Conservation (phyloP, 2,113 vertebrate genomes). For the Catharus minimus region DNA sequence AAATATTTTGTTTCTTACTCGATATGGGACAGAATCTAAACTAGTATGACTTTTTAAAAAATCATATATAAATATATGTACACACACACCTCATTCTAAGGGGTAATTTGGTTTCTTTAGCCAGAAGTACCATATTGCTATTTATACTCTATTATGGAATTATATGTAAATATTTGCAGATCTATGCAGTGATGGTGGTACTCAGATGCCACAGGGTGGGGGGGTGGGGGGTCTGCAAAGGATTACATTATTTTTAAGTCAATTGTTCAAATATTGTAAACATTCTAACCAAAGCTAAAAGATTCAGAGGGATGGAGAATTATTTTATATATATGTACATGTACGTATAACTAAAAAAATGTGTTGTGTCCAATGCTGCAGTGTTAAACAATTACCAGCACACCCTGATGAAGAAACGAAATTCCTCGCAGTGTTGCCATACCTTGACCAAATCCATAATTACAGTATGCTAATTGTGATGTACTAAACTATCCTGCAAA, state of each 20-base stretch:
- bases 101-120: constrained; percentile 18
- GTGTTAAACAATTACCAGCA: constrained; percentile 49
- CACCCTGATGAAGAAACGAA: not conserved
- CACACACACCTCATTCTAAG: not conserved
- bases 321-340: constrained; percentile 30
- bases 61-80: not conserved
- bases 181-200: constrained; percentile 52
- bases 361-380: constrained; percentile 50
- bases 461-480: constrained; percentile 64
- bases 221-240: not conserved
- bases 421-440: constrained; percentile 49
- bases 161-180: constrained; percentile 57
- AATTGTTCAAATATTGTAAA: constrained; percentile 41
- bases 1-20: constrained; percentile 2
- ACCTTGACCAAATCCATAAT: constrained; percentile 56
- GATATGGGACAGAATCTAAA: not conserved
- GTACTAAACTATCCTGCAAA: constrained; percentile 55
- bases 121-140: constrained; percentile 46
- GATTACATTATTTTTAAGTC: constrained; percentile 51
- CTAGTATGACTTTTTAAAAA: not conserved
- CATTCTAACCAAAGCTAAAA: constrained; percentile 66
- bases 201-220: not conserved
- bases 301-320: not conserved
- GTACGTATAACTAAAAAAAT: constrained; percentile 39
- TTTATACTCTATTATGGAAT: constrained; percentile 25